Evolutionary conservation across 2,113 vertebrate species (phyloP).

Genomic region (Pangasianodon hypophthalmus): DNA sequence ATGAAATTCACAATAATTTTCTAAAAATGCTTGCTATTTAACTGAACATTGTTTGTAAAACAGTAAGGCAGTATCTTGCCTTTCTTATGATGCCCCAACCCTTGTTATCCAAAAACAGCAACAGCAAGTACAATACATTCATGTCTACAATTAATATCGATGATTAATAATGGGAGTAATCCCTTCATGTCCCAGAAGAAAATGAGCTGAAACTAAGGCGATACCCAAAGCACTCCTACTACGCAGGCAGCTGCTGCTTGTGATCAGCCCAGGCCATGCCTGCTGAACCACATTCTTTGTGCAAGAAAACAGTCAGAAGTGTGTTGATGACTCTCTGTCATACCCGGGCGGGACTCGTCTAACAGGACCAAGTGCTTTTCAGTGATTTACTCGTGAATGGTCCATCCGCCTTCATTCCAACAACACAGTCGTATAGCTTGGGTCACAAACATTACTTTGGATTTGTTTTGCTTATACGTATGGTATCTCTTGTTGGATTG

Average conservation of each 20-base stretch:
- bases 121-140: neutral
- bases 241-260: neutral
- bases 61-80: neutral
- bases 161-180: conserved; percentile 1
- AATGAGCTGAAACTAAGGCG: conserved; percentile 2
- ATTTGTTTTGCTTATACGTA: neutral
- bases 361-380: conserved; percentile 62
- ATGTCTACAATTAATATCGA: neutral
- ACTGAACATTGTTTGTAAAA: neutral
- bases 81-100: neutral
- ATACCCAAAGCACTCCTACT: conserved; percentile 20
- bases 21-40: neutral
- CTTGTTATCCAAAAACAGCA: neutral
- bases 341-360: conserved; percentile 63
- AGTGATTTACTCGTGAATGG: conserved; percentile 50
- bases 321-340: conserved; percentile 37
- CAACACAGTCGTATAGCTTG: neutral
- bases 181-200: neutral
- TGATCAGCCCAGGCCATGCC: neutral
- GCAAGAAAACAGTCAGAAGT: neutral
- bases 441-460: neutral
- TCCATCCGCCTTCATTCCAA: conserved; percentile 58
- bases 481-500: neutral
- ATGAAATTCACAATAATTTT: neutral
- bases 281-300: conserved; percentile 27